These are phyloP conservation scores for Nerophis ophidion DNA, from an alignment of 2,113 vertebrate species.

Conservation along the genomic window DNA sequence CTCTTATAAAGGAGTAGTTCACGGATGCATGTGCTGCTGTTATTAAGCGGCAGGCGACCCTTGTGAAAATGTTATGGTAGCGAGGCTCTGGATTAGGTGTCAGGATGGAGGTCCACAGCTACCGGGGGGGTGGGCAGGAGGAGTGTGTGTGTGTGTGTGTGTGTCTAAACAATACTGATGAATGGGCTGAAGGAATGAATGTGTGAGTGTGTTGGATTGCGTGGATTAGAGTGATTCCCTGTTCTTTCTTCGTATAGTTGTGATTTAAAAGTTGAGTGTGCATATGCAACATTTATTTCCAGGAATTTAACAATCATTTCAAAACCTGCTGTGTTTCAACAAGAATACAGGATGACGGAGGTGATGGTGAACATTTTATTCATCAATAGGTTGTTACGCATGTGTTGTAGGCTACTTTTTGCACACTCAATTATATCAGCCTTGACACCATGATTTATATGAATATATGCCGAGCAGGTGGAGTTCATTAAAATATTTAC, in stretches of 20 bases:
- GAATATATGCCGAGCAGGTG: background rate
- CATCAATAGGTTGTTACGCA: background rate
- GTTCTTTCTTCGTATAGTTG: background rate
- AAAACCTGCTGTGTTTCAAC: background rate
- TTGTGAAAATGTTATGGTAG: constrained; percentile 73
- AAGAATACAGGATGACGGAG: background rate
- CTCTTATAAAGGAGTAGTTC: constrained; percentile 65
- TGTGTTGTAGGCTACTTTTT: background rate
- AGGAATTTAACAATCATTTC: background rate
- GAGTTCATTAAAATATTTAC: background rate
- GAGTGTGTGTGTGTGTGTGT: constrained; percentile 3
- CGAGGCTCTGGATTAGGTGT: constrained; percentile 62
- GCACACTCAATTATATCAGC: background rate
- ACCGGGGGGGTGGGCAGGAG: constrained; percentile 5
- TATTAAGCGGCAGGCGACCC: constrained; percentile 55
- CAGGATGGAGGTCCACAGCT: constrained; percentile 27
- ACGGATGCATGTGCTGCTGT: constrained; percentile 60
- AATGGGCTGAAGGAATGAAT: constrained; percentile 12
- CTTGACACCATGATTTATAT: background rate
- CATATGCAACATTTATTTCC: background rate
- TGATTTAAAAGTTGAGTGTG: background rate
- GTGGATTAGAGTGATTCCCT: background rate
- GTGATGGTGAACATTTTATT: background rate
- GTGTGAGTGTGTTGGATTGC: constrained; percentile 4
- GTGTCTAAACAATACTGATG: constrained; percentile 11